These are phyloP conservation scores for Naso thynnoides DNA, from an alignment of 2,797 vertebrate species.

Conservation along the genomic window DNA sequence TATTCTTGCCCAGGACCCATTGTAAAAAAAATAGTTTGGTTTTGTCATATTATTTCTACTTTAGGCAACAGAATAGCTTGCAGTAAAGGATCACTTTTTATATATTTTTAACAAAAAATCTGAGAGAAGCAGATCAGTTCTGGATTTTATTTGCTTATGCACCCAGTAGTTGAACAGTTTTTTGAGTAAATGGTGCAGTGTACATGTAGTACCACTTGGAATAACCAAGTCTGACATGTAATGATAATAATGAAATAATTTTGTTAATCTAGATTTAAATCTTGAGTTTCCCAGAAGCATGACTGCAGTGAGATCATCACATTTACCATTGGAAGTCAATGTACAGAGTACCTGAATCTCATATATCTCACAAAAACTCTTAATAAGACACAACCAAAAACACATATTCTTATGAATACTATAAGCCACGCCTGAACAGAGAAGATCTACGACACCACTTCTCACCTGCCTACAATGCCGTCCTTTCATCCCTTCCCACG, in stretches of 20 bases:
- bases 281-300: neutral
- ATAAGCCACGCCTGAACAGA: too few species aligned
- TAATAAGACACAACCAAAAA: too few species aligned
- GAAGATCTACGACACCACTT: too few species aligned
- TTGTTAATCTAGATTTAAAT: slow-evolving; percentile 9
- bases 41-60: neutral
- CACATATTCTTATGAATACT: too few species aligned
- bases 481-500: too few species aligned
- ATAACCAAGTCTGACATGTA: neutral
- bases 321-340: neutral
- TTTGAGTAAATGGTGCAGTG: neutral
- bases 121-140: neutral
- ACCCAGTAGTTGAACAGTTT: neutral
- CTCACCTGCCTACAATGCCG: too few species aligned
- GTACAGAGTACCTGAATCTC: neutral
- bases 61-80: slow-evolving; percentile 2
- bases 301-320: neutral
- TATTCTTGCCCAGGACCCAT: neutral
- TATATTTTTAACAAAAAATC: neutral
- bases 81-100: neutral
- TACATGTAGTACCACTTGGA: neutral
- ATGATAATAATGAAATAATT: neutral
- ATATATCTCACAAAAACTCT: too few species aligned
- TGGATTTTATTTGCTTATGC: neutral
- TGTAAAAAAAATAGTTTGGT: neutral